Base-by-base conservation (phyloP, 2,113 vertebrate genomes). In the Asarcornis scutulata region DNA sequence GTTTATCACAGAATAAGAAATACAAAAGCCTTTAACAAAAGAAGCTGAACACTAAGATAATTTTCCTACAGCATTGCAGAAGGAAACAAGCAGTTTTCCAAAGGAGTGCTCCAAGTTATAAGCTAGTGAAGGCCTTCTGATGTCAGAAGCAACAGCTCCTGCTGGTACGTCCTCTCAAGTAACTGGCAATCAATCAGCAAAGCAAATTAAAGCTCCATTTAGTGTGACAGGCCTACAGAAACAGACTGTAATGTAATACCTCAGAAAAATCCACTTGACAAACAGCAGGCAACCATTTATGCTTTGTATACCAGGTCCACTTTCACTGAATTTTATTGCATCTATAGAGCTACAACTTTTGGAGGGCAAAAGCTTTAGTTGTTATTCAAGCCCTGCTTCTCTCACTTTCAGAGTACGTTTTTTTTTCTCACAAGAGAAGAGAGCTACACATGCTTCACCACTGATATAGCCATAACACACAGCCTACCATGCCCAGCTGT, bases 231-330 rank as follows among this genome's bases (percentile, higher is more conserved):
- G 48, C 52, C 74, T 21, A 11, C 31, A 96, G 88, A 81, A 94
- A 92, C 75, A 83, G 60, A 48, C 88, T 85, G 89, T 59, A 66
- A 89, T 68, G 81, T 55, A 89, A 63, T 14, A 82, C 53, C 55
- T 95, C 82, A 15, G 83, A 82, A 89, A n/a, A 71, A 66, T 48
- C 44, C 74, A 26, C 67, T 67, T 80, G 62, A 82, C 86, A 90
- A 52, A 34, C 46, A 48, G 50, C 63, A 50, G 55, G 69, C 62
- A 88, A 73, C 73, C 76, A 71, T 79, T 95, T 73, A 72, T 50
- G 34, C 17, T 92, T 73, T 36, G 23, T 36, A 1, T 40, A 83
- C 53, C 73, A 85, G 48, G 17, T 31, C 9, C 13, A 36, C 83
- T 73, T 75, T 82, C 88, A 91, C 20, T 69, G 36, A 94, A 76